Conservation (phyloP, 1,140 invertebrate species). For the Drosophila rufa region DNA sequence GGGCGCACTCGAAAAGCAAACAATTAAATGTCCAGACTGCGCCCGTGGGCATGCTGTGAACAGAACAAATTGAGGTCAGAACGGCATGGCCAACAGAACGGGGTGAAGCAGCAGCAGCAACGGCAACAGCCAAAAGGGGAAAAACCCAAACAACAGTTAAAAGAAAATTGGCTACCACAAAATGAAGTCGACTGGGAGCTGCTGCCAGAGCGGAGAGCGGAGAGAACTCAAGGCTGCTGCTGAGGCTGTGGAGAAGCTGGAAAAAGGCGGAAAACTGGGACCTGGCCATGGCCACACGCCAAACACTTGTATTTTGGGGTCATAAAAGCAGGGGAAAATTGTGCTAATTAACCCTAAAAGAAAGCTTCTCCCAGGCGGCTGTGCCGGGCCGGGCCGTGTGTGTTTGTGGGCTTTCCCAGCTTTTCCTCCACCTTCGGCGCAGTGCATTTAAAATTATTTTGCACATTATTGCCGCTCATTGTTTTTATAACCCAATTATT, state of each 20-base stretch:
- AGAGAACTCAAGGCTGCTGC: conserved; percentile 37
- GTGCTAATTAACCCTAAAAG: conserved; percentile 83
- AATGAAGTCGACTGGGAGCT: conserved; percentile 68
- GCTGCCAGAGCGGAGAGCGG: conserved; percentile 4
- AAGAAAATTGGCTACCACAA: conserved; percentile 83
- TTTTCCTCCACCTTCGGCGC: conserved; percentile 8
- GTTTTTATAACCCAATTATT: conserved; percentile 80
- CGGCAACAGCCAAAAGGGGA: conserved; percentile 6
- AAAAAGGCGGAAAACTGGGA: conserved; percentile 58
- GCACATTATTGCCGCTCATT: conserved; percentile 81
- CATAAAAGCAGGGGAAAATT: conserved; percentile 82
- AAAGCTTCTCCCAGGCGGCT: conserved; percentile 51
- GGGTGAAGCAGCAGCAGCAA: conserved; percentile 24
- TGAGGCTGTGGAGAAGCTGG: conserved; percentile 16
- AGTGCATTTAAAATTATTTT: conserved; percentile 80
- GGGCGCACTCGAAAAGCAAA: conserved; percentile 67
- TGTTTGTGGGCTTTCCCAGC: conserved; percentile 30
- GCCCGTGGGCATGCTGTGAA: conserved; percentile 74
- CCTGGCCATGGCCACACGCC: conserved; percentile 71
- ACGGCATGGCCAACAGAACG: conserved; percentile 17
- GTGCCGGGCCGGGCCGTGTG: conserved; percentile 40
- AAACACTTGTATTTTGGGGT: conserved; percentile 76
- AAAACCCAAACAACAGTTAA: conserved; percentile 78
- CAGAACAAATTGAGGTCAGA: conserved; percentile 79
- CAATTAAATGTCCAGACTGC: conserved; percentile 80